These are phyloP conservation scores for Oikopleura albicans DNA, from an alignment of 23 tunicate species.

Conservation along the genomic window DNA sequence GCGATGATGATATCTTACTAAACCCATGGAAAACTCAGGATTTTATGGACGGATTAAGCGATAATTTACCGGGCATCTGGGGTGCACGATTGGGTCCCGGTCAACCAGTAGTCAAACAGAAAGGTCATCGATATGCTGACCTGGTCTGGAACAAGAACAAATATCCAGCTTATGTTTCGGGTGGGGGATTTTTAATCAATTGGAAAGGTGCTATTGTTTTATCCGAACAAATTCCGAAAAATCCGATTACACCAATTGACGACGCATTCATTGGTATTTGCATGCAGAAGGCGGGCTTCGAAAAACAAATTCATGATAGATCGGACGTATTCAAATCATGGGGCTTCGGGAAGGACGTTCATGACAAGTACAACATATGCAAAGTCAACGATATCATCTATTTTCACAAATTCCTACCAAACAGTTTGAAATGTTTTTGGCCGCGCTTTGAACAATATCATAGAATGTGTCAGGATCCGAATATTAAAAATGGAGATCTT, in stretches of 20 bases:
- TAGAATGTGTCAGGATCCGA: background rate
- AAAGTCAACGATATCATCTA: background rate
- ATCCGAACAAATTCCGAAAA: background rate
- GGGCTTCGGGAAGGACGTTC: background rate
- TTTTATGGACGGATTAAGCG: background rate
- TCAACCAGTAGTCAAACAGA: background rate
- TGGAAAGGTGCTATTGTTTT: background rate
- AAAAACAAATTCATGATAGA: background rate
- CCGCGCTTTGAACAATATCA: background rate
- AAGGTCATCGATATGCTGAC: background rate
- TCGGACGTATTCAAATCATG: background rate
- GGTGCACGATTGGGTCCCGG: background rate
- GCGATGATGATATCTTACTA: conserved; percentile 2
- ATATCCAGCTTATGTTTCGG: background rate
- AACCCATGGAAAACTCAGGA: background rate
- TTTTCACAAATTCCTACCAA: background rate
- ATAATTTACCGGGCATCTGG: background rate
- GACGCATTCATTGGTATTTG: background rate
- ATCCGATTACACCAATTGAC: background rate
- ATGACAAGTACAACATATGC: background rate
- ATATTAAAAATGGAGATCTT: background rate
- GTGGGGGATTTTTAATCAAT: background rate
- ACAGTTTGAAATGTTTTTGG: background rate
- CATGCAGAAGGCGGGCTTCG: background rate
- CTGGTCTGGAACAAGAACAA: background rate